Conservation (phyloP, 2,113 vertebrate species). For the Pardalotus punctatus region DNA sequence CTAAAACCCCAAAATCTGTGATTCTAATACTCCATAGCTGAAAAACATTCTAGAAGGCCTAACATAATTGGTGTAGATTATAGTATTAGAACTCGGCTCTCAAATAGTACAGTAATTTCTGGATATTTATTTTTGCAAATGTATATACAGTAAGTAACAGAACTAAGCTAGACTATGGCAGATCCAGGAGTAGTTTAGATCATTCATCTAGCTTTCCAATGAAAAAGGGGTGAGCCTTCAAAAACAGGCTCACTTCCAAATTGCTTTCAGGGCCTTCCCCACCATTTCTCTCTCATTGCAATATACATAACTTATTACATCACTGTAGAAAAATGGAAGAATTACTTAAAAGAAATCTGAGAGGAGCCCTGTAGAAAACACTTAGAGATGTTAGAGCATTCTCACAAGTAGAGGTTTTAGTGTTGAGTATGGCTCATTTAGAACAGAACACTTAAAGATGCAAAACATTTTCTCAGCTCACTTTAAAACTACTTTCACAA, state of each 20-base stretch:
- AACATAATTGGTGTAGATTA: not conserved
- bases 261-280: not conserved
- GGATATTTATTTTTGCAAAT: not conserved
- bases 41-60: not conserved
- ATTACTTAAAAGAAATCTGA: not conserved
- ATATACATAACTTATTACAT: not conserved
- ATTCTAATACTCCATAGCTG: not conserved
- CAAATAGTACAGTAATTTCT: not conserved
- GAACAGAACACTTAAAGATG: not conserved
- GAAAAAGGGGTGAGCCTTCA: not conserved
- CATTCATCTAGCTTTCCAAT: not conserved
- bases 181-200: not conserved
- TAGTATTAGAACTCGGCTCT: not conserved
- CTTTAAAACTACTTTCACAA: not conserved
- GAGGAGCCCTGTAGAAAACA: not conserved
- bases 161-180: not conserved
- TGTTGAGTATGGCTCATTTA: not conserved
- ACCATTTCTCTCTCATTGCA: not conserved
- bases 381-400: not conserved
- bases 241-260: not conserved
- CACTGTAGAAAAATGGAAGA: not conserved
- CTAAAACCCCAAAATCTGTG: not conserved
- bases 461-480: not conserved
- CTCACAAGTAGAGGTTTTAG: not conserved
- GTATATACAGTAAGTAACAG: not conserved